phyloP scores from a whole-genome alignment of 2,888 invertebrate species.

The Drosophila nr. perissopoda region DNA sequence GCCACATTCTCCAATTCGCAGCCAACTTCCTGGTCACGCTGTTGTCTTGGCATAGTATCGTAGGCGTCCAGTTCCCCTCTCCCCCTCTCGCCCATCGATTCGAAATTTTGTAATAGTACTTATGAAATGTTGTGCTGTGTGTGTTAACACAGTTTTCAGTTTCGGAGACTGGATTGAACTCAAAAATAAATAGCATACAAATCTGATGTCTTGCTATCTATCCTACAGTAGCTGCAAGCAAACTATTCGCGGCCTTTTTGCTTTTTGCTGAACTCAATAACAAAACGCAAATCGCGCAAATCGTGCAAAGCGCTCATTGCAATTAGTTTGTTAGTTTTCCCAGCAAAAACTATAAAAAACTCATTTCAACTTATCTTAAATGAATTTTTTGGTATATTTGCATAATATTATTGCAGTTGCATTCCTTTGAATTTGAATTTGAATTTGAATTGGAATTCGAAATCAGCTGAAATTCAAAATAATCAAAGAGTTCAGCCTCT shows the following conservation, averaged over 20 bases:
- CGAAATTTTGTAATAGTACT: slow-evolving; percentile 21
- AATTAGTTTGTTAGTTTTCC: slow-evolving; percentile 12
- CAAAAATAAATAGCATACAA: background rate
- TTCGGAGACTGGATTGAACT: background rate
- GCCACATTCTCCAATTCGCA: slow-evolving; percentile 36
- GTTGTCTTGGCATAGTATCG: slow-evolving; percentile 15
- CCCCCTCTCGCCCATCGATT: background rate
- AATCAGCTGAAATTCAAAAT: background rate
- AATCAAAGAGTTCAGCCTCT: background rate
- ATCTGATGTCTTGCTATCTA: slow-evolving; percentile 19
- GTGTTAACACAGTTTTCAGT: background rate
- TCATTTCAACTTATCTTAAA: background rate
- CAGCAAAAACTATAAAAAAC: background rate
- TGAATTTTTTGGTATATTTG: background rate
- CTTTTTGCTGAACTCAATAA: slow-evolving; percentile 6
- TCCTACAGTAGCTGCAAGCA: slow-evolving; percentile 31
- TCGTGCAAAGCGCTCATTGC: slow-evolving; percentile 18
- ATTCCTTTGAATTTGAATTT: background rate
- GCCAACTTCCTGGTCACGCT: slow-evolving; percentile 54
- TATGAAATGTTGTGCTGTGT: background rate
- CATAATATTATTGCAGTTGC: slow-evolving; percentile 1
- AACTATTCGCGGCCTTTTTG: background rate
- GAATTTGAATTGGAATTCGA: too few relatives aligned
- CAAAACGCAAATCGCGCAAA: slow-evolving; percentile 3
- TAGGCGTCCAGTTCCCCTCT: slow-evolving; percentile 25